phyloP scores from a whole-genome alignment of 2,888 invertebrate genomes.

The Drosophila multiciliata region DNA sequence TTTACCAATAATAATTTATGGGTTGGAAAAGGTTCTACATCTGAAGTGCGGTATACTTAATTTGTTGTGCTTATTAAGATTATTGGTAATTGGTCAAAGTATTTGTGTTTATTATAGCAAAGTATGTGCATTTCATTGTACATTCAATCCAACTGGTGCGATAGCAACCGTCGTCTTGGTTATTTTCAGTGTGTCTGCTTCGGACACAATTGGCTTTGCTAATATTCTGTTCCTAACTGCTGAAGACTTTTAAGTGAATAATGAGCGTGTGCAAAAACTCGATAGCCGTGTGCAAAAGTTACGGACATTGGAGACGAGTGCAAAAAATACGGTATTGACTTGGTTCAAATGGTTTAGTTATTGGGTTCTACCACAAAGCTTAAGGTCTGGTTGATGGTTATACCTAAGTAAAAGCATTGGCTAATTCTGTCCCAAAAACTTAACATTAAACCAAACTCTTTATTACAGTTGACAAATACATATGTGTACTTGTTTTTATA shows the following conservation, averaged over 20 bases:
- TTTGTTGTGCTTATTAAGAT: constrained; percentile 46
- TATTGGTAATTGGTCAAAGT: constrained; percentile 45
- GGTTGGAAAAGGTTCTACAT: constrained; percentile 29
- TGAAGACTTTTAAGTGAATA: constrained; percentile 21
- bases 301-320: constrained; percentile 62
- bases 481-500: background rate
- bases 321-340: constrained; percentile 47
- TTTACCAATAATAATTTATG: constrained; percentile 38
- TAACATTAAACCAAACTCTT: background rate
- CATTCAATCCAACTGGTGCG: constrained; percentile 32
- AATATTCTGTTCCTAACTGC: constrained; percentile 67
- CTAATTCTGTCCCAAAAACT: background rate
- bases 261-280: constrained; percentile 60
- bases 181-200: constrained; percentile 52
- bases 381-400: background rate
- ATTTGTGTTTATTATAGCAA: constrained; percentile 42
- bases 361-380: constrained; percentile 16
- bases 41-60: constrained; percentile 6
- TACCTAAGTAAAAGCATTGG: constrained; percentile 11
- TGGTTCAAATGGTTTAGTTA: constrained; percentile 54
- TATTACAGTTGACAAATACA: background rate
- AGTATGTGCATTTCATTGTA: constrained; percentile 5
- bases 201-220: constrained; percentile 66
- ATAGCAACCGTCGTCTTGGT: constrained; percentile 57
- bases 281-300: constrained; percentile 65